Evolutionary conservation across 92 coral and sea anemone genomes (phyloP), one percentile per base, ranked within the genome.

Genomic region (Isaurus tuberculatus): DNA sequence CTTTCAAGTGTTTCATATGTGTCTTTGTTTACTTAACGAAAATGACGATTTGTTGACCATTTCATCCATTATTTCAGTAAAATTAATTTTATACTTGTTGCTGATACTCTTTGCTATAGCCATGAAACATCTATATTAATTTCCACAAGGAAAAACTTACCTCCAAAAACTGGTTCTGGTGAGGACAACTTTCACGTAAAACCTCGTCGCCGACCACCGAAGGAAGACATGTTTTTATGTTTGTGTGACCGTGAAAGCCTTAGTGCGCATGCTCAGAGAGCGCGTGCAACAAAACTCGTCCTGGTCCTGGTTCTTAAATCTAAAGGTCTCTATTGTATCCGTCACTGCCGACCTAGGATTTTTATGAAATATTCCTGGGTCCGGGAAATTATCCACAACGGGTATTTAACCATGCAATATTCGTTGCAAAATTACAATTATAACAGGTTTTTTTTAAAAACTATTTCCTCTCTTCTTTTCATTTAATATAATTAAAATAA

Each of bases 211-310:
- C 70, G 40, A 28, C 70, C 34, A 64, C 37, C 19, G 14, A 10
- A 64, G 14, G 70, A 64, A 7, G 70, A 64, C 70, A 8, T 25
- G 70, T 64, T 5, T 64, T 64, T 7, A 64, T 26, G 19, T 15
- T 64, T 26, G 70, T 16, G 36, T 64, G 70, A 64, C 70, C 70
- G 70, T 64, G 70, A 64, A 33, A 64, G 13, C 70, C 33, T 8
- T 28, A 26, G 33, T 64, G 70, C 36, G 70, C 70, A 64, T 64
- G 70, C 36, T 26, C 70, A 64, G 70, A 2, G 36, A 8, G 70
- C 70, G 36, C 70, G 36, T 28, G 15, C 70, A 15, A 26, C 72
- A 66, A 80, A 80, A 80, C 58, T 57, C 37, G 67, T 68, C 22
- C 51, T 68, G 43, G 73, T 32, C 22, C 73, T 64, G 70, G 40